Evolutionary conservation across 2,888 invertebrate genomes (phyloP).

Genomic region (Hirtodrosophila trivittata): DNA sequence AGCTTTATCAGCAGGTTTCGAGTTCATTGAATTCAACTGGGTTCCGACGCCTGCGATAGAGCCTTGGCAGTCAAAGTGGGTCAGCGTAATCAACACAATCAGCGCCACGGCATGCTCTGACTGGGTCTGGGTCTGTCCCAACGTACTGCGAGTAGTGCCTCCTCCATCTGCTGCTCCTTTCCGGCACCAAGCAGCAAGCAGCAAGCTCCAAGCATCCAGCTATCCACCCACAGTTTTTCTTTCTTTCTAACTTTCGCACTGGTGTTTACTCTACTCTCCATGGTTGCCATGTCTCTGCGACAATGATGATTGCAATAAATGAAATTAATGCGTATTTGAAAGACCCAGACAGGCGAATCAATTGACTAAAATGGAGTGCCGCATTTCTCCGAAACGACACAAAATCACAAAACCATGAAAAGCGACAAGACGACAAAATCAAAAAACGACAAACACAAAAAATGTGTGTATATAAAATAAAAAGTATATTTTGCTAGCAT

Average conservation of each 20-base stretch:
- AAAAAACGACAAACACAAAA: slow-evolving; percentile 11
- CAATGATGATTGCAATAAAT: slow-evolving; percentile 79
- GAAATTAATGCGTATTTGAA: slow-evolving; percentile 79
- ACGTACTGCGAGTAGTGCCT: not conserved
- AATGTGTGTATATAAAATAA: slow-evolving; percentile 5
- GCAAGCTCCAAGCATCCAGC: not conserved
- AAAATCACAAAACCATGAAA: slow-evolving; percentile 38
- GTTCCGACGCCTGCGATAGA: slow-evolving; percentile 22
- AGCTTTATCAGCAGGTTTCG: slow-evolving; percentile 75
- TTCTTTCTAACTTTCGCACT: slow-evolving; percentile 55
- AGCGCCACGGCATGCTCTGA: slow-evolving; percentile 69
- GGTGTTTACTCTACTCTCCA: slow-evolving; percentile 65
- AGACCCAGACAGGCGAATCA: slow-evolving; percentile 79
- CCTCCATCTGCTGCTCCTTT: slow-evolving; percentile 30
- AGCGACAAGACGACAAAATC: slow-evolving; percentile 7
- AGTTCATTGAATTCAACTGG: slow-evolving; percentile 74
- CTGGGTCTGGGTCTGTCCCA: slow-evolving; percentile 6
- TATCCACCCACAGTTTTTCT: slow-evolving; percentile 25
- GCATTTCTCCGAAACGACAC: slow-evolving; percentile 45
- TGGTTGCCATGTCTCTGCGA: slow-evolving; percentile 66
- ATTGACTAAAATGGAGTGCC: slow-evolving; percentile 72
- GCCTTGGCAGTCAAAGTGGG: slow-evolving; percentile 72
- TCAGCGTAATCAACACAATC: slow-evolving; percentile 76
- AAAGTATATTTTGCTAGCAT: not conserved
- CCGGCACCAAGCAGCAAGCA: too few relatives aligned